A percentile compares a stretch with the other conserved stretches of the same genome.
Evolutionary conservation across 2,797 vertebrate genomes (phyloP).

Genomic region (Chelon labrosus): DNA sequence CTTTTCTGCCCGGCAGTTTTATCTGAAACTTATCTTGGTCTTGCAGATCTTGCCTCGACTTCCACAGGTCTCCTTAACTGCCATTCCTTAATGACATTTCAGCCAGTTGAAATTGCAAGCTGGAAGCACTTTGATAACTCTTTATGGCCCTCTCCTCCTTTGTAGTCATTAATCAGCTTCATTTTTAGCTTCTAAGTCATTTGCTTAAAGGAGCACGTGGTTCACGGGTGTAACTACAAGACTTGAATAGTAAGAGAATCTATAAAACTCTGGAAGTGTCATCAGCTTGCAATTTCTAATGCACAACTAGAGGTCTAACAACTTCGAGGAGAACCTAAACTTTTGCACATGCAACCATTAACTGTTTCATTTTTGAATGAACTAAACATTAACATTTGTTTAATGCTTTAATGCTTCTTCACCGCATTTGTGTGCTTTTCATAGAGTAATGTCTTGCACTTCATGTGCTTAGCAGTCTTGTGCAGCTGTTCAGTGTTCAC

Average conservation of each 20-base stretch:
- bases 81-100: conserved; percentile 45
- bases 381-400: background rate
- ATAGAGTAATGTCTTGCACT: conserved; percentile 4
- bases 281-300: conserved; percentile 40
- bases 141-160: conserved; percentile 35
- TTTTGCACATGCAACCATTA: background rate
- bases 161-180: conserved; percentile 36
- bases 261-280: conserved; percentile 28
- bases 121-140: conserved; percentile 48
- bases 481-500: conserved; percentile 47
- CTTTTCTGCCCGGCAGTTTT: conserved; percentile 29
- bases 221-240: conserved; percentile 18
- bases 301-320: background rate
- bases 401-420: background rate
- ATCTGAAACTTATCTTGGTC: conserved; percentile 42
- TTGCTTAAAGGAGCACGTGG: conserved; percentile 27
- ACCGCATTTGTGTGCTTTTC: background rate
- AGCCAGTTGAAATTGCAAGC: conserved; percentile 46
- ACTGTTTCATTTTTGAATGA: background rate
- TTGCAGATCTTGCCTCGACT: conserved; percentile 48
- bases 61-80: conserved; percentile 37
- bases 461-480: conserved; percentile 50
- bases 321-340: background rate
- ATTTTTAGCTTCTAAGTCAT: conserved; percentile 38
- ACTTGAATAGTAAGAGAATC: conserved; percentile 23